Base-by-base conservation (phyloP, 2,113 vertebrate genomes). In the Sminthopsis crassicaudata region DNA sequence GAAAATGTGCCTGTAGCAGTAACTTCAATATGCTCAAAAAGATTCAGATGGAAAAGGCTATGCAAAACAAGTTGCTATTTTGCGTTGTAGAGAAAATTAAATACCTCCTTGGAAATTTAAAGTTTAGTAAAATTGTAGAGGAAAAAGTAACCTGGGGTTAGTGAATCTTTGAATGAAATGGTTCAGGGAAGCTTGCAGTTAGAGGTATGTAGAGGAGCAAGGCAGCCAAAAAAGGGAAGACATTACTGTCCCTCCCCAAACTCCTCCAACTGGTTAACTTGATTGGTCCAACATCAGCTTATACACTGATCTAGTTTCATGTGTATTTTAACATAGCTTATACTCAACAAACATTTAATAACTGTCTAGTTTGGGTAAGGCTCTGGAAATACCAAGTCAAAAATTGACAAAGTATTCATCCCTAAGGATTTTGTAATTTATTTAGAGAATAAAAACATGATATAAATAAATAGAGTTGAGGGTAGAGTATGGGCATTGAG, bases 11-110 rank as follows among this genome's bases (percentile, higher is more conserved):
- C 51, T 8, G 94, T 95, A 97, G 97, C 96, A 98, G 97, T 96
- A 94, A 97, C 97, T 98, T 96, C 98, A 98, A 98, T 98, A 98
- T 98, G 98, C 97, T 98, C 94, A 94, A 97, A 97, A 97, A 84
- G 67, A 97, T 97, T 98, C 96, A 91, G 89, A 97, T 92, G 97
- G 95, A 97, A 97, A 98, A 98, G 96, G 97, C 93, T 98, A 97
- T 91, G 96, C 95, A 96, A 97, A 97, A 92, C 5, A 90, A 84
- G 84, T 96, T 97, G 95, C 96, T 97, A 95, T 97, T 98, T 98
- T 95, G 88, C 89, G 95, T 25, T 0, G 27, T 84, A 97, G 95
- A 96, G 92, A 97, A 98, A 98, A 92, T 93, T 95, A 96, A 97
- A 95, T 84, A 94, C 46, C 90, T 95, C 96, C 95, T 96, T 96